Conservation (phyloP, 2,888 invertebrate genomes). For the Dinocampus coccinellae region DNA sequence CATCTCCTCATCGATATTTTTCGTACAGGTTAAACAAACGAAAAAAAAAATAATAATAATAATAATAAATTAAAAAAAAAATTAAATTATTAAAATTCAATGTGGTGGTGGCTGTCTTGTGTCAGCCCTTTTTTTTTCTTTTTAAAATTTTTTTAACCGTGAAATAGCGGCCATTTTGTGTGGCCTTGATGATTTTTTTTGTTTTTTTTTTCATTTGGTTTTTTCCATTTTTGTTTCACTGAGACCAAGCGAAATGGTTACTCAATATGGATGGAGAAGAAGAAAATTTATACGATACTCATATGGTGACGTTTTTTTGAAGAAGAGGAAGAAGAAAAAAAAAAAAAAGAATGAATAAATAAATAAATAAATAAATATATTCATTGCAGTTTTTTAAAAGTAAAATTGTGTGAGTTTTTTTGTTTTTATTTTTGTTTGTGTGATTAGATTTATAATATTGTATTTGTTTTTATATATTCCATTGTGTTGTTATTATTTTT, state of each 20-base stretch:
- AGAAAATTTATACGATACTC: no score
- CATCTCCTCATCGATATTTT: not conserved
- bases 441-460: no score
- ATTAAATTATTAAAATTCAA: not conserved
- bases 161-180: constrained; percentile 19
- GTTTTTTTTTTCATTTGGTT: no score
- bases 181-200: constrained; percentile 5
- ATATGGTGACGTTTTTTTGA: no score
- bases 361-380: not conserved
- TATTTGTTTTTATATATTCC: no score
- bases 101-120: not conserved
- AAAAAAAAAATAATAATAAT: no score
- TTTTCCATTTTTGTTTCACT: no score
- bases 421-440: no score
- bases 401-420: not conserved
- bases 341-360: no score
- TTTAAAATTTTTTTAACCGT: no score
- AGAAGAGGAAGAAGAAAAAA: not conserved
- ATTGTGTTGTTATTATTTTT: no score
- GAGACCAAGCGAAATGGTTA: constrained; percentile 15
- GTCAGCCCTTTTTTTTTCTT: not conserved
- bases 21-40: not conserved
- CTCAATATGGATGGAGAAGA: not conserved
- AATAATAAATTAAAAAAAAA: no score
- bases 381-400: not conserved